Evolutionary conservation across 2,888 invertebrate genomes (phyloP).

Genomic region (Drosophila austrosaltans): DNA sequence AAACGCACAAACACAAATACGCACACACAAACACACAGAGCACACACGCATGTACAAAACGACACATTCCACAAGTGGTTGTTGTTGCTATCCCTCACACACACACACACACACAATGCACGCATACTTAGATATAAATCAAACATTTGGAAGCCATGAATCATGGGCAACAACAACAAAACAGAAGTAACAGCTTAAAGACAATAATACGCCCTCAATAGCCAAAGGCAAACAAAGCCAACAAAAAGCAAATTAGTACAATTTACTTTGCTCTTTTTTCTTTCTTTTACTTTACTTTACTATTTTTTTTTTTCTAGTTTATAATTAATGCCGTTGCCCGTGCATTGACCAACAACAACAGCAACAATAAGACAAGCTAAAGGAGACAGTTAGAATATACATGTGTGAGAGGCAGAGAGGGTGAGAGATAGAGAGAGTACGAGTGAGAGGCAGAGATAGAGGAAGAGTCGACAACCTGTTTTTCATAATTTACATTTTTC

Average conservation of each 20-base stretch:
- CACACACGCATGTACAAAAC: slow-evolving; percentile 27
- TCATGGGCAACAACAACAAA: slow-evolving; percentile 54
- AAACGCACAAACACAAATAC: slow-evolving; percentile 32
- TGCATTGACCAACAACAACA: slow-evolving; percentile 60
- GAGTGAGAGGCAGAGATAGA: neutral
- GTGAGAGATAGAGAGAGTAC: neutral
- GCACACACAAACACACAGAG: slow-evolving; percentile 31
- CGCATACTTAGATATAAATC: slow-evolving; percentile 21
- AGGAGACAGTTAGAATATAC: slow-evolving; percentile 7
- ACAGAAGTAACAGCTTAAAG: slow-evolving; percentile 40
- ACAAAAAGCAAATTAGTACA: slow-evolving; percentile 49
- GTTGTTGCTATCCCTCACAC: slow-evolving; percentile 30
- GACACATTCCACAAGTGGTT: slow-evolving; percentile 63
- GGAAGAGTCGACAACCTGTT: slow-evolving; percentile 63
- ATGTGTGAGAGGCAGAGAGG: slow-evolving; percentile 3
- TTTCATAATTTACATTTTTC: slow-evolving; percentile 70
- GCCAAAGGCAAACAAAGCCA: slow-evolving; percentile 19
- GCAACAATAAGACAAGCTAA: slow-evolving; percentile 33
- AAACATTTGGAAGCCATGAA: slow-evolving; percentile 52
- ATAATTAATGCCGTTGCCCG: slow-evolving; percentile 55
- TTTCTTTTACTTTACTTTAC: slow-evolving; percentile 23
- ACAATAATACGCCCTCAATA: slow-evolving; percentile 41
- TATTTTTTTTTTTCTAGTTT: slow-evolving; percentile 21
- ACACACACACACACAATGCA: slow-evolving; percentile 23
- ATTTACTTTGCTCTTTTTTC: slow-evolving; percentile 30